Evolutionary conservation across 2,113 vertebrate genomes (phyloP).

Genomic region (Ivindomyrus marchei): DNA sequence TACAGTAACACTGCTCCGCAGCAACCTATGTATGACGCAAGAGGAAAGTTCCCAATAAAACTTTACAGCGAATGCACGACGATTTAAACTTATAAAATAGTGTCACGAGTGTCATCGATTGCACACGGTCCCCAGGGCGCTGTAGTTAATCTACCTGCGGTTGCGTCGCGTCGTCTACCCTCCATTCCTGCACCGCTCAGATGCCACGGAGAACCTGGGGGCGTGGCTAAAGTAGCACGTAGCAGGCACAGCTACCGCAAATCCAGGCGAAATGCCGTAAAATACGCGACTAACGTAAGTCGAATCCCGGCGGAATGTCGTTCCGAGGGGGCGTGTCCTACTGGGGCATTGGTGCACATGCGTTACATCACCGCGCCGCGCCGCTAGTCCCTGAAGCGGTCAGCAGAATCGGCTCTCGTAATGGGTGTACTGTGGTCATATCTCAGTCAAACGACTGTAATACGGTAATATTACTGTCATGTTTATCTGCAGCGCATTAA

Average conservation of each 20-base stretch:
- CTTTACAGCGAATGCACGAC: not conserved
- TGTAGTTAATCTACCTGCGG: constrained; percentile 22
- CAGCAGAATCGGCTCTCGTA: not conserved
- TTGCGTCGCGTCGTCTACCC: constrained; percentile 6
- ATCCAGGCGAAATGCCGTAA: not conserved
- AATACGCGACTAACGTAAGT: not conserved
- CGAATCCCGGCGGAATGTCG: not conserved
- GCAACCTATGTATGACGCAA: not conserved
- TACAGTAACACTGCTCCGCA: not conserved
- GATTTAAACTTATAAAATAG: not conserved
- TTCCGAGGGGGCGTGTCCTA: not conserved
- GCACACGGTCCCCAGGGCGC: not conserved
- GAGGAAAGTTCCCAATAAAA: not conserved
- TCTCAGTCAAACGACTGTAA: not conserved
- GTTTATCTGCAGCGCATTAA: not conserved
- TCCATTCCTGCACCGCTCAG: constrained; percentile 24
- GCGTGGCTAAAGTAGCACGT: not conserved
- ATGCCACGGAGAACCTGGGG: not conserved
- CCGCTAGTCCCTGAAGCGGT: not conserved
- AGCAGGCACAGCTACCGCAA: not conserved
- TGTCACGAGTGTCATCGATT: too few species aligned
- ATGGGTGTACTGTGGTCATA: not conserved
- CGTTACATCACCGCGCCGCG: not conserved
- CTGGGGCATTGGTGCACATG: not conserved
- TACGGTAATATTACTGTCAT: not conserved